Percentiles rank a stretch among this genome's conserved stretches.
Conservation (phyloP, 2,797 vertebrate species). For the Platalea minor region DNA sequence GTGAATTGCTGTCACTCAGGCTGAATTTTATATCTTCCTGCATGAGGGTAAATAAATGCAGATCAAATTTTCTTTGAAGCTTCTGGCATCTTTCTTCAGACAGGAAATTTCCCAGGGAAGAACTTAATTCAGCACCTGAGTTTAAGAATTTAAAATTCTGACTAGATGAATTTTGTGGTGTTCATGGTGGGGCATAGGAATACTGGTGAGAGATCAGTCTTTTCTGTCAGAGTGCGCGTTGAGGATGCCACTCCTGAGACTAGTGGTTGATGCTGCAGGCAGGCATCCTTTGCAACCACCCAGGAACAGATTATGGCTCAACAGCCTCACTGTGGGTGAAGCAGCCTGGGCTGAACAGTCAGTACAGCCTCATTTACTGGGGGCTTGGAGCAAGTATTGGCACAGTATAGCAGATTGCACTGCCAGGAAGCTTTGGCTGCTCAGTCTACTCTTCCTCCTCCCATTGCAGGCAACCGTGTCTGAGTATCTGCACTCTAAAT, state of each 20-base stretch:
- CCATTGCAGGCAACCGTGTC: not conserved
- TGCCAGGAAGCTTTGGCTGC: not conserved
- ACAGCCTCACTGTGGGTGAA: rapidly evolving
- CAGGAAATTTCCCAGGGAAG: not conserved
- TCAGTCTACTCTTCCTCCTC: not conserved
- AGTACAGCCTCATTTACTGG: too few relatives aligned
- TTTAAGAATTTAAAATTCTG: not conserved
- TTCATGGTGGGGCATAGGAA: not conserved
- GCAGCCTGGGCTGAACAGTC: not conserved
- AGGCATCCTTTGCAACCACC: not conserved
- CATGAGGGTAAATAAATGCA: not conserved
- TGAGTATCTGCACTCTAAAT: not conserved
- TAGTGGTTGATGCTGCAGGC: not conserved
- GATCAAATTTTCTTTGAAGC: not conserved
- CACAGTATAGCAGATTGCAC: not conserved
- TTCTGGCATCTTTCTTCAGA: not conserved
- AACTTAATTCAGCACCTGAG: not conserved
- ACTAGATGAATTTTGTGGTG: not conserved
- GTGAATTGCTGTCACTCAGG: not conserved
- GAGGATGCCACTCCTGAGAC: not conserved
- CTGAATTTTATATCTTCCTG: not conserved
- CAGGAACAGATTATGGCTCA: not conserved
- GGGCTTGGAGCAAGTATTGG: too few relatives aligned
- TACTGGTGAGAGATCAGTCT: not conserved
- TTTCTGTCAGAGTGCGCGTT: rapidly evolving